phyloP scores from a whole-genome alignment of 2,888 invertebrate genomes.

The Parnassius glacialis region DNA sequence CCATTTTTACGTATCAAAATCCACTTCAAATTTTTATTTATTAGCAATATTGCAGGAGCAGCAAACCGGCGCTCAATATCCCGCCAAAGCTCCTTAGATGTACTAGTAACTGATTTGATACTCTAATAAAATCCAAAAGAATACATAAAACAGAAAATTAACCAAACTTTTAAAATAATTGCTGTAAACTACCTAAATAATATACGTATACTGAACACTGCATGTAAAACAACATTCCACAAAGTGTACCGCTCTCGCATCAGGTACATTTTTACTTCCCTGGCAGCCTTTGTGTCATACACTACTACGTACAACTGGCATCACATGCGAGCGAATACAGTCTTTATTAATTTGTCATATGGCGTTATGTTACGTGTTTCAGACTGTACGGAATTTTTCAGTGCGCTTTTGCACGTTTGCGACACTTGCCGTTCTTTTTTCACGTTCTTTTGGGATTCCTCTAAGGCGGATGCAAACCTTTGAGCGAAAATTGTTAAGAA shows the following conservation, averaged over 20 bases:
- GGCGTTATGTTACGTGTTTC: not conserved
- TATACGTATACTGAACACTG: too few relatives aligned
- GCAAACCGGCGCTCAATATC: too few relatives aligned
- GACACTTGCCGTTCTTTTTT: constrained; percentile 1
- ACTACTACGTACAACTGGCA: not conserved
- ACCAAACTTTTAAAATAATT: too few relatives aligned
- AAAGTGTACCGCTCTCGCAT: not conserved
- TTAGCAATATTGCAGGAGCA: too few relatives aligned
- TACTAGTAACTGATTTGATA: too few relatives aligned
- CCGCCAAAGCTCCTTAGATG: too few relatives aligned
- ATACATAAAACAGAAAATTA: too few relatives aligned
- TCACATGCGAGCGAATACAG: not conserved
- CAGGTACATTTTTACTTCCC: constrained; percentile 1
- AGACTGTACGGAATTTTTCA: constrained; percentile 2
- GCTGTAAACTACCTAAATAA: too few relatives aligned
- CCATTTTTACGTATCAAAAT: too few relatives aligned
- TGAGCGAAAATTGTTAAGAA: not conserved
- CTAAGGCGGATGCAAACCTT: not conserved
- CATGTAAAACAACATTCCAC: not conserved
- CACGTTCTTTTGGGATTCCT: not conserved
- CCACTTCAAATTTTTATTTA: too few relatives aligned
- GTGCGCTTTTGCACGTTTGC: constrained; percentile 5
- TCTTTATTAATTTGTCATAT: not conserved
- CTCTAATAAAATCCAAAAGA: too few relatives aligned
- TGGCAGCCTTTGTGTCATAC: not conserved